A percentile compares a stretch with the other conserved stretches of the same genome.
Conservation (phyloP, 64 coral and sea anemone genomes). For the Acropora tenuis region DNA sequence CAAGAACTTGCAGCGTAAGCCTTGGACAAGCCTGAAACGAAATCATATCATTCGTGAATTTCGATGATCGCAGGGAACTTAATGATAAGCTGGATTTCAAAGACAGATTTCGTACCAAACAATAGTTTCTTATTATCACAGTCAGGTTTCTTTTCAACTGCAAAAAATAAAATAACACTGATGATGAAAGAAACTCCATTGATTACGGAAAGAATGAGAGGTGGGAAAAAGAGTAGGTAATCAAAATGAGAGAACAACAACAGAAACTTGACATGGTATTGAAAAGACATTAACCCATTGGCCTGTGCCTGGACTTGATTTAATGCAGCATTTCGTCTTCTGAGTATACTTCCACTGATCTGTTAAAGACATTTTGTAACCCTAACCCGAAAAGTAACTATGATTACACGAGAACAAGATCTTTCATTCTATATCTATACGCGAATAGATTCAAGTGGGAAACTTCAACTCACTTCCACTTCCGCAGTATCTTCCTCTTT, state of each 20-base stretch:
- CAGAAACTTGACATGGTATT: too few relatives aligned
- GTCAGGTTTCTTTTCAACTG: background rate
- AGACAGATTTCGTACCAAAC: background rate
- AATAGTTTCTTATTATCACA: constrained; percentile 17
- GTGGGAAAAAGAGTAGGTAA: background rate
- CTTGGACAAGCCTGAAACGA: constrained; percentile 6
- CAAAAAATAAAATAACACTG: background rate
- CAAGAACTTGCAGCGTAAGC: constrained; percentile 29
- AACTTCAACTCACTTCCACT: background rate
- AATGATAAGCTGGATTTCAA: background rate
- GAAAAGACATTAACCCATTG: too few relatives aligned
- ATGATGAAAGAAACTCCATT: background rate
- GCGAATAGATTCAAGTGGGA: background rate
- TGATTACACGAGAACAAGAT: too few relatives aligned
- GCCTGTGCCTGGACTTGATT: too few relatives aligned
- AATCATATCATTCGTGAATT: too few relatives aligned
- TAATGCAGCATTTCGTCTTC: too few relatives aligned
- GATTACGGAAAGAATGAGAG: background rate
- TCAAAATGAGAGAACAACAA: too few relatives aligned
- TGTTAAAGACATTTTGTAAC: too few relatives aligned
- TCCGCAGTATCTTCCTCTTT: constrained; percentile 19
- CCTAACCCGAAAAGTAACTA: too few relatives aligned
- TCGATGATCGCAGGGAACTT: too few relatives aligned
- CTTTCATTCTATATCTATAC: too few relatives aligned
- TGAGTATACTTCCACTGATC: too few relatives aligned